Base-by-base conservation (phyloP, 2,888 invertebrate genomes). In the Chymomyza caudatula region DNA sequence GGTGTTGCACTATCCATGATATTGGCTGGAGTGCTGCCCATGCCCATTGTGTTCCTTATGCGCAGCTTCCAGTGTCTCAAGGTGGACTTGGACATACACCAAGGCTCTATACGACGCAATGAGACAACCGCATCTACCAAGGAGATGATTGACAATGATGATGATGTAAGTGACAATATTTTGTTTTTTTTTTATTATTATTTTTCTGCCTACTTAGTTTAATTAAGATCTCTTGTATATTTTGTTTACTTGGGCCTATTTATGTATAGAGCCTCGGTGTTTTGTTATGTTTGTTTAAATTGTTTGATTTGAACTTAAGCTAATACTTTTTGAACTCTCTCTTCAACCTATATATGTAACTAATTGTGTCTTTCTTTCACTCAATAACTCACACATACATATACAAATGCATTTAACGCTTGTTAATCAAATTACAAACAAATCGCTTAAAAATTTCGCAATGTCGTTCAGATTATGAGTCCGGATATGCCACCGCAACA, bases 61-160 rank as follows among this genome's bases (percentile, higher is more conserved):
- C 92, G 97, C 70, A 93, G 96, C 88, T 97, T 96, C 94, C 97
- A 97, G 90, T 96, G 96, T 88, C 93, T 96, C 72, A 94, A 96
- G 78, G 93, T 96, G 78, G 97, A 97, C 88, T 93, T 96, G 84
- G 96, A 97, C 90, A 97, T 97, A 86, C 97, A 97, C 89, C 96
- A 97, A 92, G 96, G 96, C 25, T 96, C 97, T 72, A 96, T 97
- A 89, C 92, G 97, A 83, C 93, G 97, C 79, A 96, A 97, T 85
- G 97, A 97, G 89, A 97, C 97, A 29, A 97, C 97, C 0, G 96
- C 96, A 11, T 97, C 97, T 20, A 97, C 97, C 23, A 96, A 97
- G 90, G 97, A 97, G 91, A 97, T 97, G 97, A 96, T 97, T 92
- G 96, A 95, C 73, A 96, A 96, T 84, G 96, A 96, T 85, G 88